phyloP scores from a whole-genome alignment of 2,888 invertebrate species.

The Tortricodes alternella region DNA sequence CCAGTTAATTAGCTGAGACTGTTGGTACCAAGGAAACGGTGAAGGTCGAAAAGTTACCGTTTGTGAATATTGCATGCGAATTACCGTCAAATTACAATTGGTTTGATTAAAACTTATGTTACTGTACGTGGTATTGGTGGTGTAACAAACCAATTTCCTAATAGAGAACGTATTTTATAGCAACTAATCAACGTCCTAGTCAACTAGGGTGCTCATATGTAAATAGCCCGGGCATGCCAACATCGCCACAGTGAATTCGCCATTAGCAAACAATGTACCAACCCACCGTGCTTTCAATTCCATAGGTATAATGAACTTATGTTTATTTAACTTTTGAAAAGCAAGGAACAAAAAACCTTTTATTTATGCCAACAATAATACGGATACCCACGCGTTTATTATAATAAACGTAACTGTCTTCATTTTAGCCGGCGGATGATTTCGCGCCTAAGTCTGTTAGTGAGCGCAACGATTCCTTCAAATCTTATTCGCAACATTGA shows the following conservation, averaged over 20 bases:
- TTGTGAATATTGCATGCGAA: constrained; percentile 13
- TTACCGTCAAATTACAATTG: constrained; percentile 2
- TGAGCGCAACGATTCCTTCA: constrained; percentile 9
- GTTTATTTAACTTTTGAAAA: constrained; percentile 22
- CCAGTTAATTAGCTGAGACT: constrained; percentile 9
- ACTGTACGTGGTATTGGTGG: no score
- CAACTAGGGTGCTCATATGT: no score
- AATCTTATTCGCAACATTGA: constrained; percentile 36
- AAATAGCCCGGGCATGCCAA: no score
- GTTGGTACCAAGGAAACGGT: constrained; percentile 17
- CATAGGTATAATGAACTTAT: constrained; percentile 13
- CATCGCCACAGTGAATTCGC: no score
- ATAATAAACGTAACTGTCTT: constrained; percentile 50
- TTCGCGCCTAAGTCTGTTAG: constrained; percentile 35
- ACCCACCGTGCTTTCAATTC: not conserved
- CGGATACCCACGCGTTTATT: constrained; percentile 36
- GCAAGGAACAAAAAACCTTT: constrained; percentile 29
- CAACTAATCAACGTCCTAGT: not conserved
- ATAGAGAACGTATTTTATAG: no score
- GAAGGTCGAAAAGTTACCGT: constrained; percentile 6
- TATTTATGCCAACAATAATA: constrained; percentile 48
- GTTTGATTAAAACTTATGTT: not conserved
- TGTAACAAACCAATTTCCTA: no score
- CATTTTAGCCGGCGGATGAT: constrained; percentile 46
- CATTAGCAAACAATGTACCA: constrained; percentile 3